phyloP scores from a whole-genome alignment of 2,888 invertebrate genomes.

The Palloptera scutellata region DNA sequence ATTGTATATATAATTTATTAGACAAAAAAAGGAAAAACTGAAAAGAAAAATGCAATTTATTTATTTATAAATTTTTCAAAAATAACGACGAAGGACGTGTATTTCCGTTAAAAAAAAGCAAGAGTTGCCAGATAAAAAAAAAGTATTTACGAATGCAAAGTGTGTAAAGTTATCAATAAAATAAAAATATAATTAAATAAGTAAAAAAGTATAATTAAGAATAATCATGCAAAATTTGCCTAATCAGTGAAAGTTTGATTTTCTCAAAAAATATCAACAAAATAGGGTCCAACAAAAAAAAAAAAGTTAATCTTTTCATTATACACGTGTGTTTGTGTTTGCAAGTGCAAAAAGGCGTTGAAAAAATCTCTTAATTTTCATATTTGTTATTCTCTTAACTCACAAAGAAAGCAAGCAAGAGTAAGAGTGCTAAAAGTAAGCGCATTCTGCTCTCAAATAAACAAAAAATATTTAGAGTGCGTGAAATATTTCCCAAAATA shows the following conservation, averaged over 20 bases:
- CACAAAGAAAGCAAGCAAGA: not conserved
- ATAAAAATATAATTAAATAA: not conserved
- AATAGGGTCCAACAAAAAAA: constrained; percentile 8
- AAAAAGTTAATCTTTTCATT: not conserved
- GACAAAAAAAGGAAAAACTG: not conserved
- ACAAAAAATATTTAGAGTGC: not conserved
- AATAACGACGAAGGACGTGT: constrained; percentile 45
- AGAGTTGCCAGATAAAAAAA: not conserved
- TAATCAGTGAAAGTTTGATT: constrained; percentile 15
- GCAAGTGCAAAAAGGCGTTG: not conserved
- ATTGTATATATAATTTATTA: too few species aligned
- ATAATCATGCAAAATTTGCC: not conserved
- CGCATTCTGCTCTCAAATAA: not conserved
- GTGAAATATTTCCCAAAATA: constrained; percentile 57
- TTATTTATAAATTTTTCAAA: constrained; percentile 43
- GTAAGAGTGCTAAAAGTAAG: not conserved
- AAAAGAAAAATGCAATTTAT: constrained; percentile 23
- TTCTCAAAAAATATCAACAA: not conserved
- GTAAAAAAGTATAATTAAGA: not conserved
- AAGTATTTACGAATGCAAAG: not conserved
- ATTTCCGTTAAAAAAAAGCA: constrained; percentile 15
- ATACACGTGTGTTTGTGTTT: not conserved
- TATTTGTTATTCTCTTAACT: too few species aligned
- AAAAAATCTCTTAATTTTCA: too few species aligned
- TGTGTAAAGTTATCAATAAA: not conserved